Base-by-base conservation (phyloP, 2,113 vertebrate genomes). In the Zeus faber region DNA sequence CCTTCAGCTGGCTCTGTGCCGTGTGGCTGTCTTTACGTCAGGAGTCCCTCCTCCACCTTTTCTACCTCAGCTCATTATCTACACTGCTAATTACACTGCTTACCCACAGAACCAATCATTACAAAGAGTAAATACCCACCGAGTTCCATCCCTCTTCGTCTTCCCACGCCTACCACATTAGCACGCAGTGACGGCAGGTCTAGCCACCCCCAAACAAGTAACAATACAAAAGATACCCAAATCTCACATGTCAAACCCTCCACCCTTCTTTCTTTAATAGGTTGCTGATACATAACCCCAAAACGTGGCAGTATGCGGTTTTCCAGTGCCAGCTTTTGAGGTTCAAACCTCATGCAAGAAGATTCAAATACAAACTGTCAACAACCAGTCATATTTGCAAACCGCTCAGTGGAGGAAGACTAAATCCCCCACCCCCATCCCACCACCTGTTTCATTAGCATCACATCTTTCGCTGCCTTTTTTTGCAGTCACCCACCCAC, bases 361-460 rank as follows among this genome's bases (percentile, higher is more conserved):
- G 61, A 67, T 79, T 58, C 41, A 31, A 72, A 65, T 46, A 44
- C 26, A 13, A 35, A n/a, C n/a, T n/a, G n/a, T n/a, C 76, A 74
- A 70, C 71, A 65, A 62, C 62, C 43, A 44, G 22, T 66, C 75
- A 81, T 77, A 48, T 62, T 79, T 81, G 55, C 33, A 70, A 76
- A 27, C 50, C 9, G 61, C 60, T 49, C 53, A 45, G 45, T 10
- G 16, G 9, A 51, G 50, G 50, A 71, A 75, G 55, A 44, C 66
- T 64, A 72, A 67, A 33, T 13, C 47, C 40, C 10, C 21, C 45
- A 18, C 46, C 50, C 6, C 18, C 10, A 4, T n/a, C 43, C 43
- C 54, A 61, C 56, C 87, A 89, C 88, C 89, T 85, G 85, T 85
- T 88, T 88, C 82, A 88, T 89, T 89, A 89, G 82, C 70, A 49